These are phyloP conservation scores for Sapajus apella DNA, from an alignment of 2,113 vertebrate species.

Conservation along the genomic window DNA sequence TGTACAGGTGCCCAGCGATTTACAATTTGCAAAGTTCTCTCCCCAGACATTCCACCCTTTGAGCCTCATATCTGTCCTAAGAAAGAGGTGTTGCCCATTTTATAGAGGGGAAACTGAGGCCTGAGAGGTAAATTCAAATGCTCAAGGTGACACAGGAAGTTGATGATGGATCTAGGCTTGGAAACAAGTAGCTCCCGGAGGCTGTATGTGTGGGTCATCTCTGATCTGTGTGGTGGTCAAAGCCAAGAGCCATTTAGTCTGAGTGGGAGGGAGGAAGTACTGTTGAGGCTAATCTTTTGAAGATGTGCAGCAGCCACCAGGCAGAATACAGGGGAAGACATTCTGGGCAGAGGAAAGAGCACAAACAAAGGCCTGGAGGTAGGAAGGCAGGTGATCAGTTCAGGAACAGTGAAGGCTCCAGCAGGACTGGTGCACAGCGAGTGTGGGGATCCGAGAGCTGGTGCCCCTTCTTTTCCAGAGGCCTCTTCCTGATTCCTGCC, in stretches of 20 bases:
- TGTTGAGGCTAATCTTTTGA: neutral
- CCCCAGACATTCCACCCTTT: neutral
- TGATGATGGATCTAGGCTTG: neutral
- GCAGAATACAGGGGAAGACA: neutral
- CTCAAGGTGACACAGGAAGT: neutral
- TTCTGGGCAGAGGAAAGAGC: neutral
- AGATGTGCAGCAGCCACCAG: neutral
- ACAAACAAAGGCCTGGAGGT: neutral
- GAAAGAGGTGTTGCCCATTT: neutral
- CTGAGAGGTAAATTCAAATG: neutral
- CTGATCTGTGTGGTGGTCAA: neutral
- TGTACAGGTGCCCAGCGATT: neutral
- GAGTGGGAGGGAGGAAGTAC: neutral
- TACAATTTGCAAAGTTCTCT: neutral
- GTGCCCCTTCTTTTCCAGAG: neutral
- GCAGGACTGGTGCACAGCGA: no score
- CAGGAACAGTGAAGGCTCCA: neutral
- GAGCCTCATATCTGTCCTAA: neutral
- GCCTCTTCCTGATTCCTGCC: neutral
- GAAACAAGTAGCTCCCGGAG: neutral
- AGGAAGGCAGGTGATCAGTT: neutral
- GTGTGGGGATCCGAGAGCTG: accelerated
- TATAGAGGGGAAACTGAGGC: neutral
- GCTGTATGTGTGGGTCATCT: accelerated
- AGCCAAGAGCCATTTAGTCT: neutral